phyloP scores from a whole-genome alignment of 2,797 vertebrate genomes.

The Nannoperca obscura region DNA sequence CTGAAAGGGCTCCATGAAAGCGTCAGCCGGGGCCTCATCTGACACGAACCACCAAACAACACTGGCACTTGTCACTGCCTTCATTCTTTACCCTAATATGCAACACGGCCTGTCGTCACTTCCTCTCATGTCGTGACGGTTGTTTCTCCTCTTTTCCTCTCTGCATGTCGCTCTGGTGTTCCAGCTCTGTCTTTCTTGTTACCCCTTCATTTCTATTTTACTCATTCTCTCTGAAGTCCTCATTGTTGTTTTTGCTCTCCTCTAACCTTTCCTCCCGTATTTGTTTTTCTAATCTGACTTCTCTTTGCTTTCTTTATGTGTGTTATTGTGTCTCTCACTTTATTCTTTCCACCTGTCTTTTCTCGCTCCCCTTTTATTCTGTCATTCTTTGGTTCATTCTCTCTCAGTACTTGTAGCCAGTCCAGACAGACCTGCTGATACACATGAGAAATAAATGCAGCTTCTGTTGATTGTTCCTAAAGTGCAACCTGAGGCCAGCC shows the following conservation, averaged over 20 bases:
- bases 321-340: background rate
- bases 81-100: constrained; percentile 1
- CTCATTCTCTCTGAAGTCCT: background rate
- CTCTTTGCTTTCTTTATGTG: background rate
- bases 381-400: background rate
- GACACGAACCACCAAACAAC: constrained; percentile 30
- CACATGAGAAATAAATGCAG: constrained; percentile 27
- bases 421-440: background rate
- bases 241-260: background rate
- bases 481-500: constrained; percentile 28
- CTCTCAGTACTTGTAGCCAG: background rate
- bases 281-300: background rate
- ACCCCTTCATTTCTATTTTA: background rate
- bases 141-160: background rate
- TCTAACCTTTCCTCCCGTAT: background rate
- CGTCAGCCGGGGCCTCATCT: constrained; percentile 48
- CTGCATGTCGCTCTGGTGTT: constrained; percentile 3
- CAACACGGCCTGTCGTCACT: constrained; percentile 40
- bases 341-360: background rate
- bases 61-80: constrained; percentile 24
- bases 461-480: constrained; percentile 34
- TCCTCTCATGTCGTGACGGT: constrained; percentile 18
- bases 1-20: constrained; percentile 43
- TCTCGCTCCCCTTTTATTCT: background rate
- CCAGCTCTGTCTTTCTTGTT: background rate